Percentiles rank a stretch among this genome's conserved stretches.
Conservation (phyloP, 2,888 invertebrate species). For the Sepiola atlantica region DNA sequence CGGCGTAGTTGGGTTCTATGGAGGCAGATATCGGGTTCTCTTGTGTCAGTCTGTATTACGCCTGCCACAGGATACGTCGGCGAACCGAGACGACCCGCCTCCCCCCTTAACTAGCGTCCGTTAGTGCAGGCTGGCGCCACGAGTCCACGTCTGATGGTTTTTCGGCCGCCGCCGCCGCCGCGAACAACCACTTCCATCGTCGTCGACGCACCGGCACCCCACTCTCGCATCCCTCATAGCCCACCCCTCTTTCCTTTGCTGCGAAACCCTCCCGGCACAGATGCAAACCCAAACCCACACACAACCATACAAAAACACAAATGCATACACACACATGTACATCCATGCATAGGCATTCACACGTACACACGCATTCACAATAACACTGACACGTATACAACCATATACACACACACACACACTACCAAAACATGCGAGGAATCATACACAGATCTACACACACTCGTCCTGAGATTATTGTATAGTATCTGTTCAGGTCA, state of each 20-base stretch:
- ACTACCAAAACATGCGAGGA: too few relatives aligned
- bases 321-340: neutral
- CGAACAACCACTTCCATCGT: neutral
- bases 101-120: neutral
- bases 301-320: neutral
- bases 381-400: neutral
- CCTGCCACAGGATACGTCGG: neutral
- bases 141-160: neutral
- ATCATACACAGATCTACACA: too few relatives aligned
- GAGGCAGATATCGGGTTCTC: neutral
- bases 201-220: neutral
- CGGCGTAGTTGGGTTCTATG: neutral
- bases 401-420: neutral
- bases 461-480: too few relatives aligned
- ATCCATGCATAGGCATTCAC: neutral
- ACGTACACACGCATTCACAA: neutral
- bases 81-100: neutral
- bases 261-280: neutral
- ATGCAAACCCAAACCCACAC: neutral
- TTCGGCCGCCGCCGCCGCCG: neutral
- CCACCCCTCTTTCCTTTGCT: neutral
- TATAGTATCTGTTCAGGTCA: too few relatives aligned
- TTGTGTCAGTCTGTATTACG: neutral
- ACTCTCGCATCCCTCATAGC: neutral
- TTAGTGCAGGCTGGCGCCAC: conserved; percentile 2